Conservation (phyloP, 2,888 invertebrate genomes). For the Perizoma flavofasciatum region DNA sequence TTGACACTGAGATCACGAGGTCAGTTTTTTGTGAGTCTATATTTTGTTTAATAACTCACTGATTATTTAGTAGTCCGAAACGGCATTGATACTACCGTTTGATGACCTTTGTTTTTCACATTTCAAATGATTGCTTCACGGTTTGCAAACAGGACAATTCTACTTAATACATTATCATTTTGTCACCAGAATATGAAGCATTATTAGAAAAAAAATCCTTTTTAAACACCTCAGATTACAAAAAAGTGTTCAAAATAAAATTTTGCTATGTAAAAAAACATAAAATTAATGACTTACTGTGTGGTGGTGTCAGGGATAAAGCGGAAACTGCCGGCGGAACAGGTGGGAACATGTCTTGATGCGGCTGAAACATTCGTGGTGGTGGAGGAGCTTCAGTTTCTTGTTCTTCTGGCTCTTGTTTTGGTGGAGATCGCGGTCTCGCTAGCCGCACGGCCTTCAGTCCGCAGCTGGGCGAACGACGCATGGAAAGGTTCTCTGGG, state of each 20-base stretch:
- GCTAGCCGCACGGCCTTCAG: constrained; percentile 73
- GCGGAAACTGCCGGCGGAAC: constrained; percentile 88
- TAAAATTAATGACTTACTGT: constrained; percentile 84
- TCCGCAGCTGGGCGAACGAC: constrained; percentile 75
- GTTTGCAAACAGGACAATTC: constrained; percentile 2
- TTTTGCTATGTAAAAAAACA: not conserved
- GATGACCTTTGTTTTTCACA: constrained; percentile 64
- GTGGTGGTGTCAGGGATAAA: constrained; percentile 91
- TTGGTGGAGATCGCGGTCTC: constrained; percentile 69
- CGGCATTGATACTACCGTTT: constrained; percentile 64
- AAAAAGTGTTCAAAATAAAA: not conserved
- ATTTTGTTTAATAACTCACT: constrained; percentile 57
- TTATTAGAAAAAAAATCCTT: too few relatives aligned
- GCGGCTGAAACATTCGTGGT: constrained; percentile 81
- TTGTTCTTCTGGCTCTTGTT: constrained; percentile 70
- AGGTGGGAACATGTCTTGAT: constrained; percentile 88
- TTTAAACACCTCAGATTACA: too few relatives aligned
- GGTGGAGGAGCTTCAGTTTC: constrained; percentile 82
- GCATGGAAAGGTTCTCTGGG: constrained; percentile 86
- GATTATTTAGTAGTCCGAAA: constrained; percentile 63
- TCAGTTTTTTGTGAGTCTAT: constrained; percentile 65
- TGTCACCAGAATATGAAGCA: too few relatives aligned
- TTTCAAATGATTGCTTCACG: constrained; percentile 7
- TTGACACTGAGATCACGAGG: constrained; percentile 72
- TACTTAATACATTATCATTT: too few relatives aligned